Conservation (phyloP, 2,888 invertebrate genomes). For the Stenichneumon culpator region DNA sequence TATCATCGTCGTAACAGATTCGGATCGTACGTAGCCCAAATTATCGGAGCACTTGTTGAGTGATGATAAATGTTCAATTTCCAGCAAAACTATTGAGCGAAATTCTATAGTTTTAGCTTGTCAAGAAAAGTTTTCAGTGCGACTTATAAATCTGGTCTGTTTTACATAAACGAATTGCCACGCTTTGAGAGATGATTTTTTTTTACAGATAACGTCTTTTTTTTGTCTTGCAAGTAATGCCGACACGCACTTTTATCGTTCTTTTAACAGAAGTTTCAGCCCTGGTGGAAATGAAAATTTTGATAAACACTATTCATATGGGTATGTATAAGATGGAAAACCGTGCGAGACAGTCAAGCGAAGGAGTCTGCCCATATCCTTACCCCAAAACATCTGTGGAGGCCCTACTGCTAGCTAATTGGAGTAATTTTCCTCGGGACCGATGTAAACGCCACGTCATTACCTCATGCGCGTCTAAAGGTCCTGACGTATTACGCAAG, state of each 20-base stretch:
- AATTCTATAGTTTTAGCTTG: too few relatives aligned
- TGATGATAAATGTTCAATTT: not conserved
- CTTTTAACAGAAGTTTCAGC: not conserved
- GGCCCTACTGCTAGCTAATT: conserved; percentile 76
- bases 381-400: conserved; percentile 48
- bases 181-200: too few relatives aligned
- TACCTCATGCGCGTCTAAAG: conserved; percentile 71
- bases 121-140: too few relatives aligned
- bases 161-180: not conserved
- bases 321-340: not conserved
- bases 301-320: not conserved
- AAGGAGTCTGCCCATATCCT: conserved; percentile 44
- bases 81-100: not conserved
- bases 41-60: conserved; percentile 1
- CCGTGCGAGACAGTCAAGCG: conserved; percentile 38
- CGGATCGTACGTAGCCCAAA: not conserved
- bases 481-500: conserved; percentile 73
- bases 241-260: not conserved
- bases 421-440: conserved; percentile 80
- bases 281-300: not conserved
- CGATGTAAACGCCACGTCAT: conserved; percentile 79
- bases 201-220: too few relatives aligned
- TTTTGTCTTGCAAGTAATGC: not conserved
- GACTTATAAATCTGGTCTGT: not conserved
- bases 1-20: not conserved